Evolutionary conservation across 2,797 vertebrate species (phyloP).

Genomic region (Phylloscopus collybita): DNA sequence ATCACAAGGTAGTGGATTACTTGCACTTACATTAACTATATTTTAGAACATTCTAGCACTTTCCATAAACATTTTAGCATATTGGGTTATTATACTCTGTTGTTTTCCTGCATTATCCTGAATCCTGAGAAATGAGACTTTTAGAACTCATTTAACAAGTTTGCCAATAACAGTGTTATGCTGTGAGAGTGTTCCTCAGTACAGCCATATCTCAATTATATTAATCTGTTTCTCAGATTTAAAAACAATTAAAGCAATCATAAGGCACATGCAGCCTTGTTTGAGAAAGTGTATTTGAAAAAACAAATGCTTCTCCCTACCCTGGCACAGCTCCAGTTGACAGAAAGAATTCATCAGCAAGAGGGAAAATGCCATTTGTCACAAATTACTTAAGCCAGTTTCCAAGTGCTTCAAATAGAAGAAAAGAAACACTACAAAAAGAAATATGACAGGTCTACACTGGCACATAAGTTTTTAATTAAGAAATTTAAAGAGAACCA

Average conservation of each 20-base stretch:
- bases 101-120: not conserved
- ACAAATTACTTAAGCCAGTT: not conserved
- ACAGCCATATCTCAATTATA: not conserved
- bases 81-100: not conserved
- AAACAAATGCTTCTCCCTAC: not conserved
- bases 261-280: not conserved
- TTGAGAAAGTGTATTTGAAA: slow-evolving; percentile 4
- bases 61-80: not conserved
- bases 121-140: not conserved
- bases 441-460: not conserved
- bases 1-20: not conserved
- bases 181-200: not conserved
- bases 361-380: not conserved
- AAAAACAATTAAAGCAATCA: not conserved
- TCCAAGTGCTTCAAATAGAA: not conserved
- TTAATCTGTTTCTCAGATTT: not conserved
- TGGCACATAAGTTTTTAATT: not conserved
- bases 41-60: not conserved
- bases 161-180: not conserved
- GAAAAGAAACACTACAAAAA: not conserved
- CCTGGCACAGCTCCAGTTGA: not conserved
- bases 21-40: not conserved
- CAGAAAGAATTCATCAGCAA: not conserved
- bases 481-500: not conserved
- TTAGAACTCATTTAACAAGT: not conserved